These are phyloP conservation scores for Uropetala carovei DNA, from an alignment of 2,888 invertebrate species.

Conservation along the genomic window DNA sequence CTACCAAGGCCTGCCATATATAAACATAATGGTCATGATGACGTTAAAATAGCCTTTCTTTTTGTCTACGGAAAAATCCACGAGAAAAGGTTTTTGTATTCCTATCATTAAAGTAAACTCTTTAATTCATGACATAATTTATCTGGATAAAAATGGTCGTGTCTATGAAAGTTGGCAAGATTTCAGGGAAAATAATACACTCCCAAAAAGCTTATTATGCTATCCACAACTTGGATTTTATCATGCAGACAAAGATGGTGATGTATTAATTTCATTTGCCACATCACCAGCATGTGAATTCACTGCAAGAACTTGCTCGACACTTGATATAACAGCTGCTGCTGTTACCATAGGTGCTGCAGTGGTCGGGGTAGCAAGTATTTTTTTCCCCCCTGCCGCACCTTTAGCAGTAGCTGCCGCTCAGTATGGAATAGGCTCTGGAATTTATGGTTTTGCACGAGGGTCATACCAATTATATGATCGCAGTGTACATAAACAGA, in stretches of 20 bases:
- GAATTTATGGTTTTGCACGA: slow-evolving; percentile 77
- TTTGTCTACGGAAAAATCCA: slow-evolving; percentile 8
- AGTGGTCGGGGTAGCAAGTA: slow-evolving; percentile 77
- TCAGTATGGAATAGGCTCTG: slow-evolving; percentile 76
- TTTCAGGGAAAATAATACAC: slow-evolving; percentile 77
- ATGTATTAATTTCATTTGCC: slow-evolving; percentile 71
- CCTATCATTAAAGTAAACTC: neutral
- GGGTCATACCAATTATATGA: slow-evolving; percentile 77
- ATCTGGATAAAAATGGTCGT: slow-evolving; percentile 76
- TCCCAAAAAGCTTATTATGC: slow-evolving; percentile 78
- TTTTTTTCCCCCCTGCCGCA: slow-evolving; percentile 76
- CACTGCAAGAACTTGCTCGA: slow-evolving; percentile 70
- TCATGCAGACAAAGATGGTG: slow-evolving; percentile 72
- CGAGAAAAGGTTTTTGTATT: neutral
- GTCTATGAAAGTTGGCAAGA: slow-evolving; percentile 78
- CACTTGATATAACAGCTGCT: slow-evolving; percentile 71
- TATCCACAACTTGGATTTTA: slow-evolving; percentile 78
- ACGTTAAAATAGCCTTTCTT: neutral
- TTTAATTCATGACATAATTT: neutral
- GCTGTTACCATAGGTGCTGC: slow-evolving; percentile 74
- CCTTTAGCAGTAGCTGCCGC: slow-evolving; percentile 72
- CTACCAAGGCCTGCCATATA: too few relatives aligned
- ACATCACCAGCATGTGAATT: slow-evolving; percentile 72
- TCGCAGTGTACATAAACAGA: slow-evolving; percentile 77
- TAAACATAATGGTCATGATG: neutral